Evolutionary conservation across 2,797 vertebrate genomes (phyloP), one percentile per base, ranked within the genome.

Genomic region (Hippoglossus hippoglossus): DNA sequence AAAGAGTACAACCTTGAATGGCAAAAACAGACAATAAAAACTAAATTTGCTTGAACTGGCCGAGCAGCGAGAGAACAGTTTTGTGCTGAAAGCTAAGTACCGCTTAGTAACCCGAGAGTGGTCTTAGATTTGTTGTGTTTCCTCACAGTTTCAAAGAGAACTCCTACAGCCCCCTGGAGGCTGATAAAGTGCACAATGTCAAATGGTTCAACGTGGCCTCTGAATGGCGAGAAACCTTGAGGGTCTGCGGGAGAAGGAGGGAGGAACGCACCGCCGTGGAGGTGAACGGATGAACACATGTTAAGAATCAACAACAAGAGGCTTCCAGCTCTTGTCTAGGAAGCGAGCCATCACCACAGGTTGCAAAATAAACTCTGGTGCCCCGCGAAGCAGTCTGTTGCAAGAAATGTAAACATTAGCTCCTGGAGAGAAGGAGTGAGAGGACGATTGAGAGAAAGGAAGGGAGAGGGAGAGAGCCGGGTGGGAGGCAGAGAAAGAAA

Each of bases 301-400:
- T 94, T 93, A 90, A 85, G 87, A 94, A 93, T 94, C 94, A 95
- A 93, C 92, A 93, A 87, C 76, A 82, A 73, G 91, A 72, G 75
- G 88, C 87, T 91, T 92, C 93, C 93, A 93, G 89, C 85, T 91
- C 90, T 92, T 26, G 83, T 91, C 91, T 88, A 93, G 93, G 91
- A 94, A 93, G 90, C 80, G 75, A 89, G 94, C 94, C 94, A 94
- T 94, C 93, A 90, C 93, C 93, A 91, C 93, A 93, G 91, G 93
- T 93, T 94, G 91, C 92, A 93, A 94, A 94, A 94, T 91, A 94
- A 94, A 95, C 93, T 90, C 86, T 88, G 89, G 92, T 94, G 92
- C 91, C 93, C 92, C 77, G 85, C 73, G 71, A 92, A 92, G 85
- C 86, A 80, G 90, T 89, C 93, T 89, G 88, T 87, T 90, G 89